These are phyloP conservation scores for Hippoglossus stenolepis DNA, from an alignment of 2,113 vertebrate genomes.

Conservation along the genomic window DNA sequence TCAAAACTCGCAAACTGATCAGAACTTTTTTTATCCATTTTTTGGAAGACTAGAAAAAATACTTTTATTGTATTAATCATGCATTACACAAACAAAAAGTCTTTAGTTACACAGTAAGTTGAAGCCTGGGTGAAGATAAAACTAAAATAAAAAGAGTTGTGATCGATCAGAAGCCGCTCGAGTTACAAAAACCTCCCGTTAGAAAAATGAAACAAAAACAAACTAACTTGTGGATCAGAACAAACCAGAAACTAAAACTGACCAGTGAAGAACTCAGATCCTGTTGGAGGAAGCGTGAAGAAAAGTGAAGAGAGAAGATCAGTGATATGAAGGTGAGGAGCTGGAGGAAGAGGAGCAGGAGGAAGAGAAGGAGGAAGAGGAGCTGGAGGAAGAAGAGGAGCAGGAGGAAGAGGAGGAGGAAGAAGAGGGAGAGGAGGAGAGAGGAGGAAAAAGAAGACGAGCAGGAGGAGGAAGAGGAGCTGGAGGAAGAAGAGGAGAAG, in stretches of 20 bases:
- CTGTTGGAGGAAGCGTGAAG: too few relatives aligned
- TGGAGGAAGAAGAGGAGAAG: too few relatives aligned
- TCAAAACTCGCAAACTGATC: conserved; percentile 95
- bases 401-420: too few relatives aligned
- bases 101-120: conserved; percentile 89
- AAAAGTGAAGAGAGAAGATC: too few relatives aligned
- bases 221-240: conserved; percentile 23
- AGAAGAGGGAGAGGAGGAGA: too few relatives aligned
- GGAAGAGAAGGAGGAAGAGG: too few relatives aligned
- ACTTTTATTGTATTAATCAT: conserved; percentile 98
- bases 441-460: too few relatives aligned
- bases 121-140: conserved; percentile 82
- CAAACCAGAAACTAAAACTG: conserved; percentile 50
- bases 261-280: not conserved
- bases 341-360: too few relatives aligned
- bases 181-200: not conserved
- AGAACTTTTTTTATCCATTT: conserved; percentile 84
- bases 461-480: too few relatives aligned
- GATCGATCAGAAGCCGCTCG: conserved; percentile 72
- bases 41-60: conserved; percentile 99
- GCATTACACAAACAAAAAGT: conserved; percentile 94
- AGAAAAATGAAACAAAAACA: conserved; percentile 48
- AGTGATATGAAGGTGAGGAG: too few relatives aligned
- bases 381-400: too few relatives aligned
- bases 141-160: conserved; percentile 80